Conservation (phyloP, 2,113 vertebrate genomes). For the Oenanthe melanoleuca region DNA sequence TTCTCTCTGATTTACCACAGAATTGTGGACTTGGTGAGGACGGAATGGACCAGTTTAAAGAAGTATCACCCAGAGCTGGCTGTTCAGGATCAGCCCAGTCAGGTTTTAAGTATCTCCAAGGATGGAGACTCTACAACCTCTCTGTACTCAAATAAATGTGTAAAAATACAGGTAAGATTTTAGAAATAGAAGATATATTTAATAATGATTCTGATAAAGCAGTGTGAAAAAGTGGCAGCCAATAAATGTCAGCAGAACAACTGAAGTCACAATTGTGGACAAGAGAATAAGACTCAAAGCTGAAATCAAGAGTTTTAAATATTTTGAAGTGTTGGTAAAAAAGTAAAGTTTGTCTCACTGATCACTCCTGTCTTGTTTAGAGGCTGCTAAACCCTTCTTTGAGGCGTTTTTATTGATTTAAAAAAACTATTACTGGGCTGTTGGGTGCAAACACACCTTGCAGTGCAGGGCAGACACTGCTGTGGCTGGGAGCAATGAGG, state of each 20-base stretch:
- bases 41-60: neutral
- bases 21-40: accelerated
- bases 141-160: neutral
- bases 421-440: neutral
- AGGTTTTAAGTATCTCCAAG: neutral
- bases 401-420: neutral
- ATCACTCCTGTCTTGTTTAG: neutral
- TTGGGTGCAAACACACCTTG: neutral
- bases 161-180: neutral
- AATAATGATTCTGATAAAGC: neutral
- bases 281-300: neutral
- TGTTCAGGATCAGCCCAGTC: neutral
- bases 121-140: neutral
- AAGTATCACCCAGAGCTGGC: neutral
- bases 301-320: neutral
- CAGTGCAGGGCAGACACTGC: neutral
- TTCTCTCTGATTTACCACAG: neutral
- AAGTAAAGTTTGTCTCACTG: neutral
- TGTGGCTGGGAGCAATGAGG: neutral
- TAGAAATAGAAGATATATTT: neutral
- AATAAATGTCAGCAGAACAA: neutral
- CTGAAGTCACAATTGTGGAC: neutral
- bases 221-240: neutral
- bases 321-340: neutral
- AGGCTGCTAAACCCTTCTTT: neutral